Evolutionary conservation across 2,888 invertebrate genomes (phyloP).

Genomic region (Lithosia quadra): DNA sequence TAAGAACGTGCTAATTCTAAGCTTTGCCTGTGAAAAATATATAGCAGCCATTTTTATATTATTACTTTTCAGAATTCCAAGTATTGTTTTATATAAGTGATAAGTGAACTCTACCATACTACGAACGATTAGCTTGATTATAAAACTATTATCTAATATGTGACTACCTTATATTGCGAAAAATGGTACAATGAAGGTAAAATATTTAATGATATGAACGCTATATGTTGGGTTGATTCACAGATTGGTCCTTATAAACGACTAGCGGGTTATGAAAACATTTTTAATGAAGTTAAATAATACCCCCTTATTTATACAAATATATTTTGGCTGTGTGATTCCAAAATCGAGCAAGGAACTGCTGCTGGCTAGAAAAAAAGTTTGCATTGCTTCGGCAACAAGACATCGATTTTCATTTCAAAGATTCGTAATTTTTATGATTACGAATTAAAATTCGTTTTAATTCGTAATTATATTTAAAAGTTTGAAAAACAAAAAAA

Average conservation of each 20-base stretch:
- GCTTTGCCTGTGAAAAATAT: not conserved
- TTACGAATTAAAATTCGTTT: too few species aligned
- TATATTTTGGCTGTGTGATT: not conserved
- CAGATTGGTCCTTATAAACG: slow-evolving; percentile 77
- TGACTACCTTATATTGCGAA: slow-evolving; percentile 50
- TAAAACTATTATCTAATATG: slow-evolving; percentile 61
- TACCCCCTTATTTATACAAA: slow-evolving; percentile 35
- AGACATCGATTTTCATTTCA: too few species aligned
- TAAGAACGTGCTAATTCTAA: not conserved
- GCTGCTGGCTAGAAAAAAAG: too few species aligned
- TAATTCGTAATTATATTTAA: too few species aligned
- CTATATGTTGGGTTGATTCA: slow-evolving; percentile 66
- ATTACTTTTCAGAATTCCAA: slow-evolving; percentile 26
- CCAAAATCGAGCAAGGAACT: not conserved
- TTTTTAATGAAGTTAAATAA: slow-evolving; percentile 33
- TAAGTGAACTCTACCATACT: slow-evolving; percentile 44
- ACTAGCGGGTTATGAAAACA: slow-evolving; percentile 59
- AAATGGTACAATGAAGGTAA: slow-evolving; percentile 53
- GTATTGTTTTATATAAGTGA: slow-evolving; percentile 23
- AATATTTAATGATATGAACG: slow-evolving; percentile 74
- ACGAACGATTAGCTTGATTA: slow-evolving; percentile 54
- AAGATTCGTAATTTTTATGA: too few species aligned
- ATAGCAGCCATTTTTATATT: not conserved
- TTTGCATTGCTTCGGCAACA: too few species aligned
- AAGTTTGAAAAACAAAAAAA: too few species aligned